phyloP scores from a whole-genome alignment of 1,140 invertebrate species.

The Medauroidea extradentata region DNA sequence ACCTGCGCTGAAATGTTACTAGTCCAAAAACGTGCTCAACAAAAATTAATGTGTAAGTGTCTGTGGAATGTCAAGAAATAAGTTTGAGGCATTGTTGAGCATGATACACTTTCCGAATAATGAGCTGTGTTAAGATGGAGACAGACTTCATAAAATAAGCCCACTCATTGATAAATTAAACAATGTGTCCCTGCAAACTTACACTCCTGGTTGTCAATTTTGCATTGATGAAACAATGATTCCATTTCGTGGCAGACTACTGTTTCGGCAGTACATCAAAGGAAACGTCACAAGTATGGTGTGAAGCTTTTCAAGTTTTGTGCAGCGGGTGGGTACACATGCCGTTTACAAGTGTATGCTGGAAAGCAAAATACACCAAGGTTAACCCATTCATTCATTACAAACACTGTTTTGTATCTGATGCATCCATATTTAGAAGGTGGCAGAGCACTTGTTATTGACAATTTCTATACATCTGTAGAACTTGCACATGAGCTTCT shows the following conservation, averaged over 20 bases:
- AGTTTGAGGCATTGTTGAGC: conserved; percentile 37
- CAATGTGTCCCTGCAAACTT: conserved; percentile 29
- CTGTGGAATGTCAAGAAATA: conserved; percentile 37
- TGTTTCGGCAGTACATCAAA: conserved; percentile 38
- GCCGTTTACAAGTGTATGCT: conserved; percentile 33
- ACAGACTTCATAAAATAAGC: conserved; percentile 33
- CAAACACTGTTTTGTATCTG: too few species aligned
- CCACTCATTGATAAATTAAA: conserved; percentile 27
- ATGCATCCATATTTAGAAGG: too few species aligned
- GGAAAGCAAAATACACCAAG: conserved; percentile 28
- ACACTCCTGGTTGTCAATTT: conserved; percentile 32
- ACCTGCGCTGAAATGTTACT: conserved; percentile 9
- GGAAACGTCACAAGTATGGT: conserved; percentile 42
- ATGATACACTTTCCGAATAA: conserved; percentile 38
- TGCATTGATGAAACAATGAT: conserved; percentile 42
- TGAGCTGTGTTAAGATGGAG: conserved; percentile 20
- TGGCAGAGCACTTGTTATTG: too few species aligned
- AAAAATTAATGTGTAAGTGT: conserved; percentile 34
- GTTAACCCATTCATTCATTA: too few species aligned
- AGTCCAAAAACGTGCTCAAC: conserved; percentile 22
- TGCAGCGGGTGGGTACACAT: conserved; percentile 36
- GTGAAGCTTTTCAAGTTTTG: conserved; percentile 43
- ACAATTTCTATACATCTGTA: too few species aligned
- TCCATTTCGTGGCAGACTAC: conserved; percentile 38
- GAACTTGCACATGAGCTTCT: too few species aligned